Conservation (phyloP, 1,140 invertebrate genomes). For the Heliothis subflexa region DNA sequence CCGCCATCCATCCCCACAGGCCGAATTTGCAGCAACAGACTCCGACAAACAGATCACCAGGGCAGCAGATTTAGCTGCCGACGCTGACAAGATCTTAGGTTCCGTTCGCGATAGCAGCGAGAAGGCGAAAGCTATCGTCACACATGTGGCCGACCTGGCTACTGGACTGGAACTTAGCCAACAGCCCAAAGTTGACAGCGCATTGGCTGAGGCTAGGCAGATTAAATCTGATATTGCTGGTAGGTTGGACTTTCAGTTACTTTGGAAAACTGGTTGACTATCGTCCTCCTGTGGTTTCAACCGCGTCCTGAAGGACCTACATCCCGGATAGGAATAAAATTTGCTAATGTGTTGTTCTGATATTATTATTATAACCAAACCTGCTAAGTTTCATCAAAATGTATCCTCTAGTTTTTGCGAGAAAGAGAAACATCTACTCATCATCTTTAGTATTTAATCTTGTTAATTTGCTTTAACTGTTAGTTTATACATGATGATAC, state of each 20-base stretch:
- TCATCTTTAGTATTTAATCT: no score
- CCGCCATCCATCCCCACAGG: constrained; percentile 57
- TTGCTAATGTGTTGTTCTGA: no score
- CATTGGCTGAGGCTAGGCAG: constrained; percentile 90
- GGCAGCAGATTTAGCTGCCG: constrained; percentile 86
- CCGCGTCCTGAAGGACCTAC: no score
- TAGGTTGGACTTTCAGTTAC: constrained; percentile 59
- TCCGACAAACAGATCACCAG: constrained; percentile 85
- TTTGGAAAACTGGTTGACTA: no score
- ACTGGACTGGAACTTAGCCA: constrained; percentile 89
- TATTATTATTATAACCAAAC: no score
- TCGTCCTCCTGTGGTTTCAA: no score
- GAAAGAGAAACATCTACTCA: no score
- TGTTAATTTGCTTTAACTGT: no score
- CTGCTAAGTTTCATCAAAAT: no score
- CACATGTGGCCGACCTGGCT: constrained; percentile 89
- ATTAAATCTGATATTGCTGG: constrained; percentile 89
- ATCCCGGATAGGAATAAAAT: no score
- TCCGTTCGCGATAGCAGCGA: constrained; percentile 85
- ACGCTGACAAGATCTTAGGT: constrained; percentile 86
- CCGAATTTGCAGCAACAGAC: constrained; percentile 84
- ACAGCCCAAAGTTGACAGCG: constrained; percentile 92
- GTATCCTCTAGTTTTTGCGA: no score
- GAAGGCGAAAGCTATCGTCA: constrained; percentile 87
- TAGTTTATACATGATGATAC: no score